Evolutionary conservation across 2,797 vertebrate species (phyloP).

Genomic region (Poecilia velifera): DNA sequence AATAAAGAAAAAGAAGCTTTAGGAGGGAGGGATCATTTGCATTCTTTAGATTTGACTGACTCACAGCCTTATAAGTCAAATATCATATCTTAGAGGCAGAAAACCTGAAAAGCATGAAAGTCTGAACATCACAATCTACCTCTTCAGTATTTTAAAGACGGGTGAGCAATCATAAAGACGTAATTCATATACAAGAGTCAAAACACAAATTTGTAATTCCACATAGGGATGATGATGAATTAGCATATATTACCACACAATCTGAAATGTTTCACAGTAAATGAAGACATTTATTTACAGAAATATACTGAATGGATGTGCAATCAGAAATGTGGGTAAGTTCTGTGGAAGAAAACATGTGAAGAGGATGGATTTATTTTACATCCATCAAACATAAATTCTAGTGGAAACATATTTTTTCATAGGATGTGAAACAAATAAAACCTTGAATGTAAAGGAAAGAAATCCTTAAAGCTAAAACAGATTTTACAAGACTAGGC

Average conservation of each 20-base stretch:
- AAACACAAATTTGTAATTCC: background rate
- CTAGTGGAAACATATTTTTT: background rate
- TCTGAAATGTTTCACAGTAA: background rate
- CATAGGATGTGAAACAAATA: background rate
- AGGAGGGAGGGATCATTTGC: conserved; percentile 8
- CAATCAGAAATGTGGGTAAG: background rate
- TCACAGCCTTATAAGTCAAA: background rate
- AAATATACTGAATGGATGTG: background rate
- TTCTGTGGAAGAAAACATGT: background rate
- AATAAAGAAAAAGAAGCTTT: conserved; percentile 15
- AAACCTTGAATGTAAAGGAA: background rate
- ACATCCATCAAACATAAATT: background rate
- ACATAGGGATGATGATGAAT: background rate
- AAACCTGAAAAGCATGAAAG: conserved; percentile 2
- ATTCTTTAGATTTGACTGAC: conserved; percentile 7
- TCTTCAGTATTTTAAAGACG: background rate
- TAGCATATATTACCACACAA: background rate
- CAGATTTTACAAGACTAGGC: background rate
- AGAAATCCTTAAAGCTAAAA: background rate
- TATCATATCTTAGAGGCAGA: background rate
- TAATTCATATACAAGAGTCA: background rate
- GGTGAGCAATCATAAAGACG: background rate
- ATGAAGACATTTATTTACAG: background rate
- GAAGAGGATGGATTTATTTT: background rate
- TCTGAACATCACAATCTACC: background rate